Evolutionary conservation across 37 sponge, comb jelly and placozoan genomes (phyloP), one percentile per base, ranked within the genome.

Genomic region (Spongia lamella): DNA sequence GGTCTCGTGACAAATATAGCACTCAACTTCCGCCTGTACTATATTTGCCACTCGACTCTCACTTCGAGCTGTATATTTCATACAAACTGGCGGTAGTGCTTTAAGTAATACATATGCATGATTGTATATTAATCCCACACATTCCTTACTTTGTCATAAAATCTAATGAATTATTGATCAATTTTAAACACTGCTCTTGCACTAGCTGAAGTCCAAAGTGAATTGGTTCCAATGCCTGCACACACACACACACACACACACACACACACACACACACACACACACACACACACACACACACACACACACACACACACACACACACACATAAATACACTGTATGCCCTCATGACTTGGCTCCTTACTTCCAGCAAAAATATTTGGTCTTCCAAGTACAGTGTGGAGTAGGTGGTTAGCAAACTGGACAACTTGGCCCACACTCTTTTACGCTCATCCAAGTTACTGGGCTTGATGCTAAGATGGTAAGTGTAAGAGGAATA

Each of bases 311-410:
- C 76, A 53, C 2, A 50, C 53, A 53, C 82, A 76, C 53, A 77
- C 56, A 21, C 70, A 50, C 47, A 86, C 66, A 34, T 86, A 82
- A 24, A 76, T 82, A 75, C 80, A 86, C 63, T 68, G 68, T 20
- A 86, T 71, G 40, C 76, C 82, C 56, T 86, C 87, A 9, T 60
- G 22, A 24, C 61, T 64, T 1, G 6, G 38, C 26, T n/a, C 20
- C 67, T 29, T 16, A 81, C 81, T 73, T 87, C 83, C 35, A 87
- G 51, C 16, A 87, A 63, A 61, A 78, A 87, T 33, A 76, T 58
- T 63, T 81, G 82, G 38, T 87, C 82, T 34, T 65, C 59, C 19
- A 29, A 35, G 43, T 87, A 87, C 21, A 81, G 83, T 52, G 13
- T 65, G 61, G 81, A 82, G 47, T 87, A 87, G 30, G 83, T 81